Evolutionary conservation across 2,797 vertebrate genomes (phyloP), one percentile per base, ranked within the genome.

Genomic region (Sebastes wilsoni): DNA sequence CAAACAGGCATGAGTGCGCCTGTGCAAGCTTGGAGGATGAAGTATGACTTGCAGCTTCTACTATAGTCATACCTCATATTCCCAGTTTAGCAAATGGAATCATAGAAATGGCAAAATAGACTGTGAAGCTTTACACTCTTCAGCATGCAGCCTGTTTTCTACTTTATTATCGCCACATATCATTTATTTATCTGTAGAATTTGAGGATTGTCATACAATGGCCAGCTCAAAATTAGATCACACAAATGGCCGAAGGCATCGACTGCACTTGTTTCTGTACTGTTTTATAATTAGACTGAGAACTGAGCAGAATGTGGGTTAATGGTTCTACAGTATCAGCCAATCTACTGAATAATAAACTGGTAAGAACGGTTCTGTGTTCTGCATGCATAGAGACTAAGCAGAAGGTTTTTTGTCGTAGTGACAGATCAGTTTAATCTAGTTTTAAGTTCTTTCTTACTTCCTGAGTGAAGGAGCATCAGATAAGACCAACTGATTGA

Each of bases 401-500:
- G 60, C 46, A 54, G 59, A 46, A 12, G 25, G 23, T 68, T 79
- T 66, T 77, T 7, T 14, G 38, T 42, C 42, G 46, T 5, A 20
- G 49, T 54, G 79, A 81, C 66, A 66, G 81, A 86, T 83, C 72
- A 42, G 69, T 88, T 83, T 85, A 77, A 91, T 90, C 74, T 77
- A 62, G 66, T 65, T 66, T 75, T 74, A 74, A 74, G 75, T 75
- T 80, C 71, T 76, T 77, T 83, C 75, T 72, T 72, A 83, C 65
- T 71, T 85, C 83, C 81, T 69, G 75, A 78, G 80, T 67, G 83
- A 91, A 83, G 81, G 84, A 67, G 66, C 72, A 91, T 91, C 85
- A 88, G 91, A 94, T 92, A 88, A 93, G 82, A 85, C 66, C 55
- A 84, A 81, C 68, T 80, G 90, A 92, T 88, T 89, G 92, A 93